These are phyloP conservation scores for Oryzias dopingdopingensis DNA, from an alignment of 2,797 vertebrate species.

Conservation along the genomic window DNA sequence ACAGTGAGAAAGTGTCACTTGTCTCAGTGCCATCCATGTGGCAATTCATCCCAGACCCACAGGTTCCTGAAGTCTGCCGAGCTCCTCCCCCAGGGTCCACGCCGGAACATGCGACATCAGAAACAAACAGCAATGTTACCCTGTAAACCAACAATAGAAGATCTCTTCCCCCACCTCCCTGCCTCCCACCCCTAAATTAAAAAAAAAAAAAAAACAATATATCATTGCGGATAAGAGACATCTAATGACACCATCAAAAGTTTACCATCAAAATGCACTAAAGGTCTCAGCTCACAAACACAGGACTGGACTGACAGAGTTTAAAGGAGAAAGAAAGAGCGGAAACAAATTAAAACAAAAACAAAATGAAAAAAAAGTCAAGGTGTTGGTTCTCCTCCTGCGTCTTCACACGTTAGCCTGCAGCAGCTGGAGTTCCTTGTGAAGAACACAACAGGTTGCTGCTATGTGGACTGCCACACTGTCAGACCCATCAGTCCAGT, in stretches of 20 bases:
- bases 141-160: constrained; percentile 81
- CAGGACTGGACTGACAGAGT: constrained; percentile 65
- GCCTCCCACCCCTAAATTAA: background rate
- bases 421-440: constrained; percentile 45
- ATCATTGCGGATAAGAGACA: constrained; percentile 68
- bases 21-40: constrained; percentile 63
- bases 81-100: constrained; percentile 33
- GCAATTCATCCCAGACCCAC: constrained; percentile 36
- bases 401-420: constrained; percentile 25
- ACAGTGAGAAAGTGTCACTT: constrained; percentile 70
- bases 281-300: constrained; percentile 69
- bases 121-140: constrained; percentile 73
- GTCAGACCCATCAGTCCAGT: constrained; percentile 30
- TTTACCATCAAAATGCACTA: constrained; percentile 68
- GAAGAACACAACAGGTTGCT: constrained; percentile 21
- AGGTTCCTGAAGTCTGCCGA: constrained; percentile 48
- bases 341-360: constrained; percentile 25
- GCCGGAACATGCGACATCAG: constrained; percentile 54
- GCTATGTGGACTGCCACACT: constrained; percentile 31
- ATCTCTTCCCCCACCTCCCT: constrained; percentile 27
- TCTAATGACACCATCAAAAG: constrained; percentile 70
- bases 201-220: constrained; percentile 43
- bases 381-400: constrained; percentile 33
- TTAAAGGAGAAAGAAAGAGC: constrained; percentile 44
- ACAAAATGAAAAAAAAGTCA: constrained; percentile 22